phyloP scores from a whole-genome alignment of 2,113 vertebrate species.

The Guaruba guarouba region DNA sequence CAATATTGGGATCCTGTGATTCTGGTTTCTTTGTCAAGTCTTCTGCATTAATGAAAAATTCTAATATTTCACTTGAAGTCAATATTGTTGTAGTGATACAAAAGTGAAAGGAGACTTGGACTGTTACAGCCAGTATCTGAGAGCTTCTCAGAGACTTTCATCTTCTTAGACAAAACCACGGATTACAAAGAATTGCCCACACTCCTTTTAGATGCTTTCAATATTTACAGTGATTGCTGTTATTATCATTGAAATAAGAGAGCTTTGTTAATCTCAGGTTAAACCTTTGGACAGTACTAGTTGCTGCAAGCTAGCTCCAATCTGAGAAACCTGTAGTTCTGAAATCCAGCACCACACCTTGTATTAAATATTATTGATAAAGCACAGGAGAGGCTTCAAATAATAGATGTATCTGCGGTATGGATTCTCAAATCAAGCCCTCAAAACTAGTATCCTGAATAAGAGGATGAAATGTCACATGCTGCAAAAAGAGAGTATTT shows the following conservation, averaged over 20 bases:
- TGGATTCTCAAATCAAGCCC: neutral
- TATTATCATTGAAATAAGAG: neutral
- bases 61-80: neutral
- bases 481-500: neutral
- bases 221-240: neutral
- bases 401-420: neutral
- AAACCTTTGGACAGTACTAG: neutral
- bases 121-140: neutral
- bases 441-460: neutral
- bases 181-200: neutral
- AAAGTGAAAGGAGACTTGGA: neutral
- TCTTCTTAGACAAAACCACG: neutral
- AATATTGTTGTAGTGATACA: neutral
- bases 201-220: neutral
- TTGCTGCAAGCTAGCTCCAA: neutral
- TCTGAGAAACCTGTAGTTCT: neutral
- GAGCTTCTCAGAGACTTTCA: neutral
- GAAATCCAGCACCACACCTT: neutral
- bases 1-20: neutral
- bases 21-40: neutral
- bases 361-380: neutral
- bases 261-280: neutral
- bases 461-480: neutral
- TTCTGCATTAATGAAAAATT: neutral
- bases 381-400: neutral